Conservation (phyloP, 2,113 vertebrate genomes). For the Coryphaenoides rupestris region DNA sequence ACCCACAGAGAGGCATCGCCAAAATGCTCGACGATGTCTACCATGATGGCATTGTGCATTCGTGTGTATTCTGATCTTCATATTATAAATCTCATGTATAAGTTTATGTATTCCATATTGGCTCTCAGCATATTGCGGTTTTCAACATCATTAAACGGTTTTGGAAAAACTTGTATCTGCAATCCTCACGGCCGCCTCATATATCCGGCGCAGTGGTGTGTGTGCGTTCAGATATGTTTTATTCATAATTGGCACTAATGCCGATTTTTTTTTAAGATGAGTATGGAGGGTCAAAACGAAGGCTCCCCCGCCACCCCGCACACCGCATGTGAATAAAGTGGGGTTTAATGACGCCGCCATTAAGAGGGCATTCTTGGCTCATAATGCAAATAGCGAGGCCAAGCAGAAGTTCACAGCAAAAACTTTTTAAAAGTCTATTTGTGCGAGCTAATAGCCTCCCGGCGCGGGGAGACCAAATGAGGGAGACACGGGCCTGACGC, state of each 20-base stretch:
- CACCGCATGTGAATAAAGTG: conserved; percentile 42
- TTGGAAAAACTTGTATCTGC: too few relatives aligned
- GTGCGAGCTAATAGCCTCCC: conserved; percentile 30
- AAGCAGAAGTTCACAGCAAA: conserved; percentile 29
- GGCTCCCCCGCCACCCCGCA: too few relatives aligned
- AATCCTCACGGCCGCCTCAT: too few relatives aligned
- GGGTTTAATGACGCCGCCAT: conserved; percentile 41
- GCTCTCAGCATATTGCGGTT: too few relatives aligned
- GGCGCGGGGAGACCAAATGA: conserved; percentile 35
- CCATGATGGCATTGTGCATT: too few relatives aligned
- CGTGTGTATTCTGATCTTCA: too few relatives aligned
- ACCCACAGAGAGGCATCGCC: conserved; percentile 24
- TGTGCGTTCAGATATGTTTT: too few relatives aligned
- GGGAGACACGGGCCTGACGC: conserved; percentile 34
- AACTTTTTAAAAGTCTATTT: conserved; percentile 35
- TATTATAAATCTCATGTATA: too few relatives aligned
- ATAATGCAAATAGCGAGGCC: conserved; percentile 42
- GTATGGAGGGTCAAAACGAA: conserved; percentile 28
- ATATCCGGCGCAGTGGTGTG: too few relatives aligned
- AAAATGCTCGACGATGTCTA: background rate
- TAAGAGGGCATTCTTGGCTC: conserved; percentile 48
- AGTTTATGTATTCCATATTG: too few relatives aligned
- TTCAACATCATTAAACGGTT: too few relatives aligned
- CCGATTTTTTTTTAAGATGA: conserved; percentile 29
- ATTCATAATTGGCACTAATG: too few relatives aligned